Percentiles rank a stretch among this genome's conserved stretches.
Conservation (phyloP, 2,113 vertebrate genomes). For the Globicephala melas region DNA sequence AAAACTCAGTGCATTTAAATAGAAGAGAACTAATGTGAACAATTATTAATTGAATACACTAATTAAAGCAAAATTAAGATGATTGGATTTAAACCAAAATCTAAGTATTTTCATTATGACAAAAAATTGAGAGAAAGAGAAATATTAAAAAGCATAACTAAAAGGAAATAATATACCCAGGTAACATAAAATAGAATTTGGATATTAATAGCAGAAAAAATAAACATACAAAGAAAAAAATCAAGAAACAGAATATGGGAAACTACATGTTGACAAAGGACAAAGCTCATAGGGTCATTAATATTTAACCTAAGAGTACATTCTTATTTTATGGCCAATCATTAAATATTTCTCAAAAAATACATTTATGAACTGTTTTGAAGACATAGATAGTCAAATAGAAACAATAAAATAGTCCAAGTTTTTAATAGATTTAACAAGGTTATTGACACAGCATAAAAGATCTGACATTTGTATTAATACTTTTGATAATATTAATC, state of each 20-base stretch:
- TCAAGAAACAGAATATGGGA: not conserved
- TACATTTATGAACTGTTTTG: not conserved
- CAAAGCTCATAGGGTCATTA: not conserved
- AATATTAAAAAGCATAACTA: not conserved
- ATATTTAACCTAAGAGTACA: not conserved
- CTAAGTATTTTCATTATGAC: not conserved
- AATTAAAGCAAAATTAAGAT: not conserved
- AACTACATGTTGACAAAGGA: not conserved
- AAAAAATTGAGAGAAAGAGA: not conserved
- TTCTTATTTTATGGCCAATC: not conserved
- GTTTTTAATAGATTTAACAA: not conserved
- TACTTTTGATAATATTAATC: not conserved
- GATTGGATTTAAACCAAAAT: not conserved
- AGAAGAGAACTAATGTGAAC: not conserved
- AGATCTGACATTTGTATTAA: not conserved
- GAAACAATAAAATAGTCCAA: not conserved
- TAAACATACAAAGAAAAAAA: not conserved
- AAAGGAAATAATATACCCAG: not conserved
- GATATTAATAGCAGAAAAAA: not conserved
- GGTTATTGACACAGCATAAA: not conserved
- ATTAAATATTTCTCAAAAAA: not conserved
- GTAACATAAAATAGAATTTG: not conserved
- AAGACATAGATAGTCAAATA: not conserved
- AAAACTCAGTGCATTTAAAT: not conserved
- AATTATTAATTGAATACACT: not conserved